Base-by-base conservation (phyloP, 1,140 invertebrate genomes). In the Polyergus mexicanus region DNA sequence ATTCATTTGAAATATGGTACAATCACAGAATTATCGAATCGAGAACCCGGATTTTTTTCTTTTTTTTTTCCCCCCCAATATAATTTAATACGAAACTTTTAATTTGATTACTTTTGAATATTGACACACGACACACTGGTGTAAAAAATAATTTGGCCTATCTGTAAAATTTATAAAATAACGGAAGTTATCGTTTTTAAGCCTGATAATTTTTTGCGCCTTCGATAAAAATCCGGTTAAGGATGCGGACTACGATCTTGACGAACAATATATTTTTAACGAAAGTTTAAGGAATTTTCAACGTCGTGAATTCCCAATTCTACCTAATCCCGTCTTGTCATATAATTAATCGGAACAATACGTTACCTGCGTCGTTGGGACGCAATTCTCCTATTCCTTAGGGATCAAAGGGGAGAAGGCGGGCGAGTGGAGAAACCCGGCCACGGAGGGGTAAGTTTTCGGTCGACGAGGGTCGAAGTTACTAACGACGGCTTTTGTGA, bases 401-500 rank as follows among this genome's bases (percentile, higher is more conserved):
- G 41, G 32, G 16, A 35, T 10, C n/a, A 11, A 13, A 10, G 10
- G 35, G 51, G 6, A 77, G 51, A 75, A 35, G 65, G 13, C 51
- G 63, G 22, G 22, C 47, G 47, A 51, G 47, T 19, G 28, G 58
- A n/a, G 77, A 76, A 25, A 25, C 8, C 28, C n/a, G 32, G n/a
- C 60, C 4, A 6, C 22, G 38, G 69, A 77, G 56, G 71, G 80
- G 60, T 76, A 65, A 81, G 76, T 81, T 89, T 80, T 62, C 56
- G 66, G 69, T 28, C 25, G 72, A 72, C 38, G 62, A 80, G 84
- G 78, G 74, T 71, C 74, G 81, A 89, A 92, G 90, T 92, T 92
- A 92, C 91, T 92, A 92, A 92, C 91, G 90, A 92, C 65, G 91
- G 92, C 91, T 92, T 92, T 92, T 92, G 90, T 91, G 81, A 71